Base-by-base conservation (phyloP, 2,888 invertebrate species). In the Pseudococcus jackbeardsleyi region DNA sequence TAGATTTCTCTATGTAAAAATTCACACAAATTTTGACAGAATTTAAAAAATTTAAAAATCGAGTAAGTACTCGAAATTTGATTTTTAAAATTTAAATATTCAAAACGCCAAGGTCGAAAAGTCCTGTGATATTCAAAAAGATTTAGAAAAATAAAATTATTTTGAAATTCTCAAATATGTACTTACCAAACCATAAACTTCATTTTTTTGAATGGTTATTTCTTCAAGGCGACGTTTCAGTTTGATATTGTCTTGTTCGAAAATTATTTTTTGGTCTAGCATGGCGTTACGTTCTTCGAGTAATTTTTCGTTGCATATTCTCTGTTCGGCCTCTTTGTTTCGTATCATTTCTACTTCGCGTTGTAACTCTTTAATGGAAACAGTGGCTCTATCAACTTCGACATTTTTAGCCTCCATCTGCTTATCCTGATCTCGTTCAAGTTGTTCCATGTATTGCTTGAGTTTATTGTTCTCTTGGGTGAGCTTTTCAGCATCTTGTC, bases 201-300 rank as follows among this genome's bases (percentile, higher is more conserved):
- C 88, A 50, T 59, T 50, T 39, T 88, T 88, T 22, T 88, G 79
- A n/a, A 8, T 12, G 5, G 59, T 48, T 11, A 88, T 4, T 26
- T 88, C 88, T 8, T 88, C 88, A 0, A 88, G 33, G 11, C 82
- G 88, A 33, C 54, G 50, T 59, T 88, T 72, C 2, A 82, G 15
- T 15, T 82, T 88, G 59, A 59, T 50, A 50, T 88, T 88, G 12
- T 88, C 79, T 42, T 72, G 86, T 26, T 86, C 46, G 15, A 86
- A 72, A 3, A 48, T 86, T 3, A 82, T 82, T 19, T 82, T 82
- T 46, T 82, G 79, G 17, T 82, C 79, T 22, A 82, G 5, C 79
- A 82, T 82, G 0, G 79, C 19, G 46, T 72, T 64, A 72, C 64
- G 46, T 42, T 86, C 86, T 22, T 86, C 42, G 11, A 46, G 26